phyloP scores from a whole-genome alignment of 2,888 invertebrate genomes.

The Nysson spinosus region DNA sequence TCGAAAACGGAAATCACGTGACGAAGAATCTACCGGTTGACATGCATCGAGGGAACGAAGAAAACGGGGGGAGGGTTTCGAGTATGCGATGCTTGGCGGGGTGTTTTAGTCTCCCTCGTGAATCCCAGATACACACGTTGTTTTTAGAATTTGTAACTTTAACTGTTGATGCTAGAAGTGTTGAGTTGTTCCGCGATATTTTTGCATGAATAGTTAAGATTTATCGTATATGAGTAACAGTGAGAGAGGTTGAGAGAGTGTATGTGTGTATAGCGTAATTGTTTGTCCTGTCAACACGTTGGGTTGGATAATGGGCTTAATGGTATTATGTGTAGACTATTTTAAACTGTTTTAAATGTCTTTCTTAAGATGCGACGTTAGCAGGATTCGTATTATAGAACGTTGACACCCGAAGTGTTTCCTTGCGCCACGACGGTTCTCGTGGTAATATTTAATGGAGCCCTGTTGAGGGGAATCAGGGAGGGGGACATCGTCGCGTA shows the following conservation, averaged over 20 bases:
- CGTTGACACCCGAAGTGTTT: neutral
- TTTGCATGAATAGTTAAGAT: too few species aligned
- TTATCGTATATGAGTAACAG: too few species aligned
- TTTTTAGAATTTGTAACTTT: neutral
- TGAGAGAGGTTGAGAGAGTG: too few species aligned
- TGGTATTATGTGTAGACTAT: too few species aligned
- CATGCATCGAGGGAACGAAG: conserved; percentile 7
- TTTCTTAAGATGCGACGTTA: too few species aligned
- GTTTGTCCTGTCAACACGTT: too few species aligned
- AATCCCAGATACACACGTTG: neutral
- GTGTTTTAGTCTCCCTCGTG: too few species aligned
- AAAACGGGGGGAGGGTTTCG: neutral
- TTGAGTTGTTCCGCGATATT: conserved; percentile 41
- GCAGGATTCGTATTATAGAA: neutral
- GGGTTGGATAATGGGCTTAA: too few species aligned
- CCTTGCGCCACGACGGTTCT: neutral
- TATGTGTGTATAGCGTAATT: too few species aligned
- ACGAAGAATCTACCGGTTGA: too few species aligned
- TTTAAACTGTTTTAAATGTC: too few species aligned
- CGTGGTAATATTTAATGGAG: neutral
- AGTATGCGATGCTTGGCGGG: neutral
- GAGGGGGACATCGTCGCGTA: conserved; percentile 4
- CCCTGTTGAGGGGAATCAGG: conserved; percentile 4
- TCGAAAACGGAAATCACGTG: neutral
- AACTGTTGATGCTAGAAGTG: conserved; percentile 37